Evolutionary conservation across 2,888 invertebrate genomes (phyloP).

Genomic region (Alviniconcha strummeri): DNA sequence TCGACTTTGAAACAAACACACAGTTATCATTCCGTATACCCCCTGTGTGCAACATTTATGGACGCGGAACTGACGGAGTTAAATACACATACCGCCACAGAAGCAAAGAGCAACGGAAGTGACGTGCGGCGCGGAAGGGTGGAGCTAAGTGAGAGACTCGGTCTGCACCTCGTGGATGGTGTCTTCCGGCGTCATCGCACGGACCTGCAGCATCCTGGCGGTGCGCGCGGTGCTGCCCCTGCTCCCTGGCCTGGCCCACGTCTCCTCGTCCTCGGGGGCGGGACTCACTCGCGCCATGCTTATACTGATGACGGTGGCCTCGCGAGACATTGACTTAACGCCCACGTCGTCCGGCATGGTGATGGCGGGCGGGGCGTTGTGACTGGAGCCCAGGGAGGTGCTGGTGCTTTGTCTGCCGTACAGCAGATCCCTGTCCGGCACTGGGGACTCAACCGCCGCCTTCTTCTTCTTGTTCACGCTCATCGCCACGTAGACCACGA

Average conservation of each 20-base stretch:
- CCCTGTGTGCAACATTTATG: too few species aligned
- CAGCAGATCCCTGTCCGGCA: background rate
- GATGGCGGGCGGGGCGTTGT: background rate
- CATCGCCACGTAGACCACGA: slow-evolving; percentile 19
- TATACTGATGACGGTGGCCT: background rate
- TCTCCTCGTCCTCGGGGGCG: background rate
- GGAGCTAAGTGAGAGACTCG: background rate
- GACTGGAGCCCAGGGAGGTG: background rate
- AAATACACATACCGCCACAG: too few species aligned
- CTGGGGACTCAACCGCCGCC: background rate
- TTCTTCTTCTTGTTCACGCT: slow-evolving; percentile 27
- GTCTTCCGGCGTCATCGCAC: background rate
- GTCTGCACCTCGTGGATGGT: background rate
- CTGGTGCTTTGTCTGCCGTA: background rate
- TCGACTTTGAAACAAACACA: too few species aligned
- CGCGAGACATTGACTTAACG: background rate
- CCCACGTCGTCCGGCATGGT: background rate
- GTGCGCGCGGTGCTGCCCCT: slow-evolving; percentile 3
- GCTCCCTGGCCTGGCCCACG: too few species aligned
- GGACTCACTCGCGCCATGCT: background rate
- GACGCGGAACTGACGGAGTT: too few species aligned
- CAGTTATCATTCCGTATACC: too few species aligned
- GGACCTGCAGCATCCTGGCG: slow-evolving; percentile 4
- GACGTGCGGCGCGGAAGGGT: too few species aligned
- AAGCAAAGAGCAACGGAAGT: too few species aligned